phyloP scores from a whole-genome alignment of 2,797 vertebrate species.

The Aplochiton taeniatus region DNA sequence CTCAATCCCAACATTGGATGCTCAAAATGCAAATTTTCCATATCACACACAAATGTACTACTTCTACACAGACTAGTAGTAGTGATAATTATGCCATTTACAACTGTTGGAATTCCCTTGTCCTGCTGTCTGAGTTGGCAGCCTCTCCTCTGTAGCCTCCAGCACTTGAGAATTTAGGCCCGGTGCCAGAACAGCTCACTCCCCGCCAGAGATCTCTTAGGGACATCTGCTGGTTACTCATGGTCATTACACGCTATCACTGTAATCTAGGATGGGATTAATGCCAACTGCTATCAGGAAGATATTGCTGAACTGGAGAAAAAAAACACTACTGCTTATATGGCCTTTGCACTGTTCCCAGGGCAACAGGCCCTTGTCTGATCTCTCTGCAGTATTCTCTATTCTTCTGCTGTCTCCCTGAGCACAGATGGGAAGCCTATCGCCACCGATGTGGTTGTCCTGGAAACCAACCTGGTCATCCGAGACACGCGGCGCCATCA shows the following conservation, averaged over 20 bases:
- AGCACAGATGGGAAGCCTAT: constrained; percentile 89
- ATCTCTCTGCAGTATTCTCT: constrained; percentile 9
- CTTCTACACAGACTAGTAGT: neutral
- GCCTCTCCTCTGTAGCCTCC: neutral
- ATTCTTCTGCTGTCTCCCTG: constrained; percentile 36
- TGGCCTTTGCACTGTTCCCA: constrained; percentile 36
- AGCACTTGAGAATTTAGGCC: neutral
- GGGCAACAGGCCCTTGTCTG: constrained; percentile 26
- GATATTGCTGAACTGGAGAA: neutral
- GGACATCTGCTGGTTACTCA: constrained; percentile 57
- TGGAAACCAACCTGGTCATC: constrained; percentile 93
- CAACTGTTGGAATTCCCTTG: constrained; percentile 3
- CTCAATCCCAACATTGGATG: too few relatives aligned
- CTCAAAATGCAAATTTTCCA: too few relatives aligned
- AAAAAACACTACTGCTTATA: neutral
- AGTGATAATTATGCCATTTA: constrained; percentile 8
- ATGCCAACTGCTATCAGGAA: too few relatives aligned
- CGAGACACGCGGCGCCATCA: constrained; percentile 86
- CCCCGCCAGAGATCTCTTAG: constrained; percentile 39
- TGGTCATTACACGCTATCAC: constrained; percentile 34
- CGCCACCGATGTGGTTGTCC: constrained; percentile 88
- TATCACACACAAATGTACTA: neutral
- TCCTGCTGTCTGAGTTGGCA: constrained; percentile 21
- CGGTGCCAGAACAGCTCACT: constrained; percentile 13
- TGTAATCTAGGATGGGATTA: neutral